Conservation (phyloP, 2,888 invertebrate species). For the Esperia sulphurella region DNA sequence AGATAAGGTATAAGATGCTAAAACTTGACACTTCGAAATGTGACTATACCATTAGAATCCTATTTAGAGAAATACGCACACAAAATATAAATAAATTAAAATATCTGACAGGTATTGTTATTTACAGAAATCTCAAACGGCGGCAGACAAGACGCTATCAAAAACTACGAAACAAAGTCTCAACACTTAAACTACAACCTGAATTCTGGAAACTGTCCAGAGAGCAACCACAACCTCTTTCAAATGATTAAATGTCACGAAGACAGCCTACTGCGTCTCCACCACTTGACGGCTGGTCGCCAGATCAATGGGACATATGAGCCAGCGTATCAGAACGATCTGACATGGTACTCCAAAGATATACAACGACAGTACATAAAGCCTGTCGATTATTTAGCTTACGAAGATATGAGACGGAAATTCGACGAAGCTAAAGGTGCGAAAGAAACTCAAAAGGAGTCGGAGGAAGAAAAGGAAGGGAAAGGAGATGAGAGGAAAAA, state of each 20-base stretch:
- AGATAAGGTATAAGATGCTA: no score
- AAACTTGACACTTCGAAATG: no score
- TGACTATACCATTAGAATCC: no score
- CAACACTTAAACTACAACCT: constrained; percentile 42
- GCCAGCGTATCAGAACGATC: constrained; percentile 54
- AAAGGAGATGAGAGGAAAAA: constrained; percentile 81
- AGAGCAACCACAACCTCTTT: constrained; percentile 60
- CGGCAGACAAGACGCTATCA: constrained; percentile 33
- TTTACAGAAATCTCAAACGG: constrained; percentile 2
- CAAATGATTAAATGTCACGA: constrained; percentile 76
- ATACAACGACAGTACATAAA: constrained; percentile 64
- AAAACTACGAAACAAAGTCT: constrained; percentile 48
- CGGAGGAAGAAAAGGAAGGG: constrained; percentile 57
- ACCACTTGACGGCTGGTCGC: constrained; percentile 67
- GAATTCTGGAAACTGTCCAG: constrained; percentile 42
- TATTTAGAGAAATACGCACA: no score
- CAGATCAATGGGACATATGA: constrained; percentile 57
- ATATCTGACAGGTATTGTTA: background rate
- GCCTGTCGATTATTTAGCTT: constrained; percentile 59
- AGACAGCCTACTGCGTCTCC: constrained; percentile 62
- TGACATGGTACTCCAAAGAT: constrained; percentile 69
- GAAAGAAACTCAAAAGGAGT: constrained; percentile 52
- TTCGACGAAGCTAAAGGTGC: constrained; percentile 49
- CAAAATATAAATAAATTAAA: no score
- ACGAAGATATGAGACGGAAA: constrained; percentile 64